These are phyloP conservation scores for Cosmia trapezina DNA, from an alignment of 2,888 invertebrate species.

Conservation along the genomic window DNA sequence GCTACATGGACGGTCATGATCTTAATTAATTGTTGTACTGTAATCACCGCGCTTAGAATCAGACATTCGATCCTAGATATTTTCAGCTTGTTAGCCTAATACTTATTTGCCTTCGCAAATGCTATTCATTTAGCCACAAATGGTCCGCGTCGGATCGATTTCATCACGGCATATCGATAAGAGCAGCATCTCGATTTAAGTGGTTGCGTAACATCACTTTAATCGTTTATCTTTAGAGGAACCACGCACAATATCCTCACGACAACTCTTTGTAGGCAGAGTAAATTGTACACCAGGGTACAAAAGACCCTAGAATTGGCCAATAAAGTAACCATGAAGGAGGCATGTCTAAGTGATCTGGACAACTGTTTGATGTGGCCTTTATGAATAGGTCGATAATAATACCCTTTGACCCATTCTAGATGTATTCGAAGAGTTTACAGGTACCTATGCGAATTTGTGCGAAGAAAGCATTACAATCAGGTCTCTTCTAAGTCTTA, in stretches of 20 bases:
- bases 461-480: not conserved
- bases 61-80: not conserved
- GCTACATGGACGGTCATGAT: not conserved
- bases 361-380: not conserved
- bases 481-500: not conserved
- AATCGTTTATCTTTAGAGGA: constrained; percentile 48
- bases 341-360: constrained; percentile 9
- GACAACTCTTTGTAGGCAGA: constrained; percentile 35
- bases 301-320: constrained; percentile 22
- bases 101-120: constrained; percentile 28
- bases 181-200: constrained; percentile 51
- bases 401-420: not conserved
- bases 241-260: constrained; percentile 48
- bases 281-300: constrained; percentile 18
- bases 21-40: not conserved
- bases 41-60: not conserved
- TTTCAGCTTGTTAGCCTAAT: not conserved
- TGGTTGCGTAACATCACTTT: constrained; percentile 44
- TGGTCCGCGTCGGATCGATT: constrained; percentile 43
- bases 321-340: constrained; percentile 17
- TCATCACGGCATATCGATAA: constrained; percentile 49
- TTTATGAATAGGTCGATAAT: not conserved
- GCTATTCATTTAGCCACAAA: constrained; percentile 47
- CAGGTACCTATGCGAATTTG: not conserved
- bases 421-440: too few relatives aligned